Base-by-base conservation (phyloP, 2,113 vertebrate genomes). In the Cheilinus undulatus region DNA sequence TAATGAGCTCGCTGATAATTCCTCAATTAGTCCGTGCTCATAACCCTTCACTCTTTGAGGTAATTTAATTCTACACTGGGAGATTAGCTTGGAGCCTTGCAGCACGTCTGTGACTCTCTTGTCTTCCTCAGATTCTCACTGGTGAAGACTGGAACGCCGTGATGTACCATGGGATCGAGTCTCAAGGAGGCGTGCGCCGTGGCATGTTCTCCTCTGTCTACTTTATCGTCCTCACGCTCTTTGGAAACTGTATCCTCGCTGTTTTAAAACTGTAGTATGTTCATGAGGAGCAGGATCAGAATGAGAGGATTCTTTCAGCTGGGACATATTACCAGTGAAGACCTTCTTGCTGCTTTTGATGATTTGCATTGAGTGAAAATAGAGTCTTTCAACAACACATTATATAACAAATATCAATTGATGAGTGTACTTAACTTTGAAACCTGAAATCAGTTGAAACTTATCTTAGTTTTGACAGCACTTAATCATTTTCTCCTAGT, bases 71-170 rank as follows among this genome's bases (percentile, higher is more conserved):
- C 66, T 23, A 22, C 34, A 24, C 51, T 45, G 48, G 20, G 27
- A 50, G 34, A 66, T 69, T 56, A 63, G 48, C 42, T 48, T 14
- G 7, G n/a, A 24, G 28, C 42, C 40, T 65, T 54, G 28, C 42
- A 30, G 46, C 8, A 46, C 8, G 3, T 54, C 19, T 32, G 3
- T 59, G 28, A 63, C 32, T 80, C 50, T 72, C 28, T 57, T 52
- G 59, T 70, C 62, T 23, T 38, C 17, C 69, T 82, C 79, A 99
- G 98, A 97, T 99, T 88, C 93, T 99, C 87, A 99, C 98, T 0
- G 97, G 98, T 1, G 98, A 99, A 38, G 97, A 99, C 92, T 99
- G 98, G 98, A 99, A 99, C 0, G 97, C 95, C 0, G 98, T 99
- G 48, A 99, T 99, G 98, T 99, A 99, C 80, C 97, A 97, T 0